Percentiles rank a stretch among this genome's conserved stretches.
Conservation (phyloP, 2,797 vertebrate species). For the Lophotriccus pileatus region DNA sequence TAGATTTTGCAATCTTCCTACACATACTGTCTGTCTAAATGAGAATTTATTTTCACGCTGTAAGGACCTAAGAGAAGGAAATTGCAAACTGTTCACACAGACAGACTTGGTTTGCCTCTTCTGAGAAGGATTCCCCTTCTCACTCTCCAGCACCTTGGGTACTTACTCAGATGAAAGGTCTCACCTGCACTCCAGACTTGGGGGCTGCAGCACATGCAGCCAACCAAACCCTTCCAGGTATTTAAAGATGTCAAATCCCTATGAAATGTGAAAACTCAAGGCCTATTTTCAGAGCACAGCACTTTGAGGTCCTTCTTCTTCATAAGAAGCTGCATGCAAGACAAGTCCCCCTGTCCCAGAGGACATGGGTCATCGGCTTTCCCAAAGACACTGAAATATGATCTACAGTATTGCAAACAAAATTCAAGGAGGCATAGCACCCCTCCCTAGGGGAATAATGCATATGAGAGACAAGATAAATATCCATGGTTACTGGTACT, state of each 20-base stretch:
- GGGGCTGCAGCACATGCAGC: rapidly evolving
- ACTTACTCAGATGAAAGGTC: not conserved
- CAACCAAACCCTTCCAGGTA: not conserved
- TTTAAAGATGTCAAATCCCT: rapidly evolving
- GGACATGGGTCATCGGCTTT: not conserved
- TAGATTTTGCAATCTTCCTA: not conserved
- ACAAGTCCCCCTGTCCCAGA: not conserved
- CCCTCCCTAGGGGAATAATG: not conserved
- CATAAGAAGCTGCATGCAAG: not conserved
- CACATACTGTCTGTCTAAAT: not conserved
- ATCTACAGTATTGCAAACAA: not conserved
- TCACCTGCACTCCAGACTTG: not conserved
- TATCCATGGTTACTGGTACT: rapidly evolving
- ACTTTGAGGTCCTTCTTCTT: not conserved
- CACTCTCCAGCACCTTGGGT: not conserved
- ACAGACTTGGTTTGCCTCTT: not conserved
- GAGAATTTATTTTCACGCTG: not conserved
- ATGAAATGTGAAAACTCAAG: not conserved
- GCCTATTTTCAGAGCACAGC: not conserved
- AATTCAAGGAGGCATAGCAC: not conserved
- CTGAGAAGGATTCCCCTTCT: not conserved
- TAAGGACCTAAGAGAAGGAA: not conserved
- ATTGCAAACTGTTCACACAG: not conserved
- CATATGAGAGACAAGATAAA: not conserved
- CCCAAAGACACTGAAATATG: not conserved